Evolutionary conservation across 2,888 invertebrate species (phyloP).

Genomic region (Apamea monoglypha): DNA sequence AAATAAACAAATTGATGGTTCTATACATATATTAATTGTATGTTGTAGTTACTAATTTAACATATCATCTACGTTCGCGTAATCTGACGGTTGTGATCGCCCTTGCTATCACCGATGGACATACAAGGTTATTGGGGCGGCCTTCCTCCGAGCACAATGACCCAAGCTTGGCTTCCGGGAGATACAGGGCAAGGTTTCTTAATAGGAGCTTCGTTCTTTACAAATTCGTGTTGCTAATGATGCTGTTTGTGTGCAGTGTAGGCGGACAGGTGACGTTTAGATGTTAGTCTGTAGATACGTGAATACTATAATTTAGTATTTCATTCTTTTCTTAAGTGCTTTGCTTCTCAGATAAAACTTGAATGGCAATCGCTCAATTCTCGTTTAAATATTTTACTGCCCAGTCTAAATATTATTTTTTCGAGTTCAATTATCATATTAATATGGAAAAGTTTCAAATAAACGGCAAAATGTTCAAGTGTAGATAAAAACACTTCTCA

Average conservation of each 20-base stretch:
- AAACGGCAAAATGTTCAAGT: neutral
- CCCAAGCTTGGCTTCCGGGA: conserved; percentile 72
- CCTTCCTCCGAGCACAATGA: conserved; percentile 75
- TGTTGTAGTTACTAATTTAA: conserved; percentile 35
- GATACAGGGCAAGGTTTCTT: conserved; percentile 65
- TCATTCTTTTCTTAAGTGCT: conserved; percentile 24
- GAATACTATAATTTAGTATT: conserved; percentile 23
- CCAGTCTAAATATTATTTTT: conserved; percentile 9
- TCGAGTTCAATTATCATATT: conserved; percentile 1
- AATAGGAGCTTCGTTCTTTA: conserved; percentile 49
- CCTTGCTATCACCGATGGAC: conserved; percentile 74
- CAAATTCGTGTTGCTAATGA: conserved; percentile 43
- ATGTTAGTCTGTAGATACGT: neutral
- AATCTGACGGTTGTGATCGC: conserved; percentile 60
- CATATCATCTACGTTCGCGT: conserved; percentile 49
- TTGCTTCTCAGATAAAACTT: neutral
- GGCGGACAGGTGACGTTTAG: conserved; percentile 52
- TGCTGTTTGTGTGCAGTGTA: conserved; percentile 27
- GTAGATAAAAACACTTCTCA: too few relatives aligned
- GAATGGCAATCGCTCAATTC: conserved; percentile 14
- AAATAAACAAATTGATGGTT: conserved; percentile 19
- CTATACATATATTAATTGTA: conserved; percentile 6
- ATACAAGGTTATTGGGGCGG: conserved; percentile 68
- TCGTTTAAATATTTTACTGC: conserved; percentile 16
- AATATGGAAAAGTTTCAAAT: conserved; percentile 13